Evolutionary conservation across 2,797 vertebrate species (phyloP).

Genomic region (Synaphobranchus kaupii): DNA sequence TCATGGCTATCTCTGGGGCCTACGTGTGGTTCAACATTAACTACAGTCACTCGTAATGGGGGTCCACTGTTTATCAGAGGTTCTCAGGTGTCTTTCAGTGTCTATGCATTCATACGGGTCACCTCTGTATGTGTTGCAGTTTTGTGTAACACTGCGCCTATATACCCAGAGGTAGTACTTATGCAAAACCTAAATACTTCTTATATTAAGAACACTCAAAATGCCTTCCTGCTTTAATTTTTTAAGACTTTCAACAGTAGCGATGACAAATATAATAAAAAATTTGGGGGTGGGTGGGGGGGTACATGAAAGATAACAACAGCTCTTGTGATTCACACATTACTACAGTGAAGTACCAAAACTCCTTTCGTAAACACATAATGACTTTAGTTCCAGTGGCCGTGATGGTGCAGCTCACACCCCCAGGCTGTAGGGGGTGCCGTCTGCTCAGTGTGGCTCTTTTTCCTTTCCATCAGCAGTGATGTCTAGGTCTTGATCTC

Average conservation of each 20-base stretch:
- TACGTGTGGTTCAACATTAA: background rate
- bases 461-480: conserved; percentile 15
- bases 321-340: conserved; percentile 45
- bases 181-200: conserved; percentile 20
- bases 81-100: background rate
- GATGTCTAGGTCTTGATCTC: conserved; percentile 88
- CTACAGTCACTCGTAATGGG: background rate
- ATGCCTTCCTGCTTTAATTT: background rate
- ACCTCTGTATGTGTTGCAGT: background rate
- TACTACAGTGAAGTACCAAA: conserved; percentile 39
- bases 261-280: conserved; percentile 23
- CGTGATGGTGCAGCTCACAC: conserved; percentile 37
- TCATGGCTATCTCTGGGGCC: background rate
- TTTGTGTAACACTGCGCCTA: background rate
- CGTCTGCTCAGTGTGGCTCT: conserved; percentile 33
- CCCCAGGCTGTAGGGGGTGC: conserved; percentile 60
- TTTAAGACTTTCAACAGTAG: conserved; percentile 26
- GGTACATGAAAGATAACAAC: conserved; percentile 52
- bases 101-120: background rate
- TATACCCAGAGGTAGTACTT: conserved; percentile 22
- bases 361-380: conserved; percentile 48
- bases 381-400: conserved; percentile 24
- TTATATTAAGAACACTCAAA: conserved; percentile 19
- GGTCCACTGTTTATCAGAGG: background rate
- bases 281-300: background rate